Conservation (phyloP, 1,140 invertebrate species). For the Neelides sp. region DNA sequence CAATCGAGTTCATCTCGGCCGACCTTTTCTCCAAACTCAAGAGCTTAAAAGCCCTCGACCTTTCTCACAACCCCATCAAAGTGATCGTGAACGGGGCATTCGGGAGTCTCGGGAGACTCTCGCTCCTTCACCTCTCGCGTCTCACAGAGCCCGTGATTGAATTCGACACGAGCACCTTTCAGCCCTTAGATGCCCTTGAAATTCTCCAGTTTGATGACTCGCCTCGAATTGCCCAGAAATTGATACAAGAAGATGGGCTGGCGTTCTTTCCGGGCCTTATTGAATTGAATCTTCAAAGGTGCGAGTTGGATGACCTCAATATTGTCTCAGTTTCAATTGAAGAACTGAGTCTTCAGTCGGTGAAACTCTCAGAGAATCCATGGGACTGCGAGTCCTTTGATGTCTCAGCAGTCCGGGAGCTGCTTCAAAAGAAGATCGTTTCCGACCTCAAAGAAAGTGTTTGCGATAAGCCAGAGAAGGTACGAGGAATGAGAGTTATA, state of each 20-base stretch:
- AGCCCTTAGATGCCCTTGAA: constrained; percentile 52
- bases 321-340: constrained; percentile 14
- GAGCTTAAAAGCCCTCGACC: constrained; percentile 47
- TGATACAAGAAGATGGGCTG: constrained; percentile 46
- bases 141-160: constrained; percentile 43
- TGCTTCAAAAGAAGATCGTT: constrained; percentile 15
- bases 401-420: constrained; percentile 11
- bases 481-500: constrained; percentile 24
- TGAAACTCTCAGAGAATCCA: constrained; percentile 38
- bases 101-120: constrained; percentile 48
- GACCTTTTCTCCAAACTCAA: constrained; percentile 35
- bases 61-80: constrained; percentile 63
- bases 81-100: constrained; percentile 51
- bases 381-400: constrained; percentile 35
- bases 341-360: constrained; percentile 39
- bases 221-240: constrained; percentile 50
- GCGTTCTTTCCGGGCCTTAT: constrained; percentile 42
- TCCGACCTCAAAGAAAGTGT: too few species aligned
- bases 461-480: constrained; percentile 12
- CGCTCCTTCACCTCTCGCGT: constrained; percentile 52
- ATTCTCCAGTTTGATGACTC: constrained; percentile 60
- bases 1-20: constrained; percentile 34
- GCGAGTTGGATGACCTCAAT: constrained; percentile 19
- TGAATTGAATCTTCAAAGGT: constrained; percentile 50
- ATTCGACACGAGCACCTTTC: constrained; percentile 37